Evolutionary conservation across 2,888 invertebrate species (phyloP), one percentile per base, ranked within the genome.

Genomic region (Elgonia sp.): DNA sequence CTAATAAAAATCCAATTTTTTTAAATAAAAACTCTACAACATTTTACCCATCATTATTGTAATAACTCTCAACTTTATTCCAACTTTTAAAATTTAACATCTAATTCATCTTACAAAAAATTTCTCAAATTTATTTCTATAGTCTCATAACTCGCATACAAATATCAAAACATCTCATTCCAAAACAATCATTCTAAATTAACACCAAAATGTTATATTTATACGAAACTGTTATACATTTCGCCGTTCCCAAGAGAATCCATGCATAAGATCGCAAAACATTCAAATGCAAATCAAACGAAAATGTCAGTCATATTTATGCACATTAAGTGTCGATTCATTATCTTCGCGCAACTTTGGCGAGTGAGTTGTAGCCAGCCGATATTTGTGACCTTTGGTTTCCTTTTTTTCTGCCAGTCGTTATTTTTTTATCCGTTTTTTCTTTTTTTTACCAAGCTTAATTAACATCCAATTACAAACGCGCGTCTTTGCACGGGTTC

Each of bases 401-500:
- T 80, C 83, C 65, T 79, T 84, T 86, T 86, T 81, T 57, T 37
- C 20, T 20, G n/a, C 55, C 20, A 9, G 20, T 21, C 65, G 60
- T 57, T 50, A 40, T 50, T 77, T 79, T 72, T 86, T 72, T 20
- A 42, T 16, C 16, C 29, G 39, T 80, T 70, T 80, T 81, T 76
- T 39, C 29, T 29, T 80, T 70, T 80, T 81, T 76, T 39, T 50
- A 55, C 57, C 18, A 42, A 60, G 84, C 79, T 89, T 90, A 90
- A 91, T 91, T 90, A 89, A 90, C 84, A 86, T 89, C 89, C 86
- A 89, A 89, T 90, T 88, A 86, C 89, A 86, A 82, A 55, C 81
- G 67, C 79, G 86, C 79, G 82, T 82, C 89, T 89, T 79, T 81
- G 39, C 86, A 82, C 69, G 76, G 77, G 82, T 82, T 79, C 79